These are phyloP conservation scores for Eucidaris tribuloides DNA, from an alignment of 35 echinoderm and acorn worm genomes.

Conservation along the genomic window DNA sequence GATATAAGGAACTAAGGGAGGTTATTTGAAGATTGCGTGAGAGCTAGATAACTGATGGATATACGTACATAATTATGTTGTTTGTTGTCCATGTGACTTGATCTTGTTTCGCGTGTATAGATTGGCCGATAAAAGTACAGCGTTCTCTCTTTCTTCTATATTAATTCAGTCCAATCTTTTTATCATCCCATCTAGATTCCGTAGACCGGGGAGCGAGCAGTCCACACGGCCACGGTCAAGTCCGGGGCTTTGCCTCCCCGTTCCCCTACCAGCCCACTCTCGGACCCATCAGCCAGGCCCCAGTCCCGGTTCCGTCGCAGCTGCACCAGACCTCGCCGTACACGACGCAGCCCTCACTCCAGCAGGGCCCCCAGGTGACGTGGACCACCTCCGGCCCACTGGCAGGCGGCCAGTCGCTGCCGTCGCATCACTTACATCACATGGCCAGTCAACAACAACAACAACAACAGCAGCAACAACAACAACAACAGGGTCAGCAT, in stretches of 20 bases:
- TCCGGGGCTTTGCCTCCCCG: conserved; percentile 15
- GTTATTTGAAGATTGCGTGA: background rate
- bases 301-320: conserved; percentile 7
- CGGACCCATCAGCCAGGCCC: conserved; percentile 39
- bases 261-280: conserved; percentile 38
- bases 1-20: too few species aligned
- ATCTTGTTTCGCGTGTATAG: background rate
- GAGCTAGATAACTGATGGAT: background rate
- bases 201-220: conserved; percentile 36
- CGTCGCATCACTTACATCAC: conserved; percentile 2
- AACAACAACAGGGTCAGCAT: conserved; percentile 9
- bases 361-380: conserved; percentile 57
- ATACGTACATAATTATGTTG: background rate
- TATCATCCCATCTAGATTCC: conserved; percentile 10
- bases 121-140: background rate
- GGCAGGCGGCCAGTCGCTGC: background rate
- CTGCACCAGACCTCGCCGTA: conserved; percentile 32
- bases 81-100: background rate
- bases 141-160: background rate
- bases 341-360: conserved; percentile 24
- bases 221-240: conserved; percentile 43
- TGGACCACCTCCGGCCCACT: conserved; percentile 38
- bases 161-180: background rate
- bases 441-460: conserved; percentile 23
- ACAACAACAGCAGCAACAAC: conserved; percentile 38